These are phyloP conservation scores for Chymomyza amoena DNA, from an alignment of 2,888 invertebrate genomes.

Conservation along the genomic window DNA sequence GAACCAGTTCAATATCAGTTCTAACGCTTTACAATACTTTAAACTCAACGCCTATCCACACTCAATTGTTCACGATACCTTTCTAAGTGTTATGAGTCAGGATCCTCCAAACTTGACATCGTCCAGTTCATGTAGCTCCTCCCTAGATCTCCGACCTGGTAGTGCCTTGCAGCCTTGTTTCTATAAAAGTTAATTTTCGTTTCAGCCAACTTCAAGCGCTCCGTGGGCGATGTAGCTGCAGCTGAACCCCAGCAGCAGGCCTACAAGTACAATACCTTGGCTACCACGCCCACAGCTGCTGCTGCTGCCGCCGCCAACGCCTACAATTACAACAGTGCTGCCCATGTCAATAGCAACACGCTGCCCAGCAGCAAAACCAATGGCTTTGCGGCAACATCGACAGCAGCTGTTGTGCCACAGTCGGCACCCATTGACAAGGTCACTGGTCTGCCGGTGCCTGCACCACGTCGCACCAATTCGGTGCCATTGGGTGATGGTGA, in stretches of 20 bases:
- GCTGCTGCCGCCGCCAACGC: conserved; percentile 31
- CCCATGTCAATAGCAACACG: conserved; percentile 55
- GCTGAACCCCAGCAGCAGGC: conserved; percentile 60
- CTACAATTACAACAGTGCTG: conserved; percentile 50
- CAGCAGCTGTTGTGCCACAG: conserved; percentile 23
- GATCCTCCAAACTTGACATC: too few relatives aligned
- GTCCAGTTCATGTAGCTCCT: too few relatives aligned
- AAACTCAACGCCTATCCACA: too few relatives aligned
- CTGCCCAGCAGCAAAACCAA: conserved; percentile 67
- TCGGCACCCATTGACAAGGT: conserved; percentile 53
- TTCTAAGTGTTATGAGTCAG: too few relatives aligned
- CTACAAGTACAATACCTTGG: conserved; percentile 72
- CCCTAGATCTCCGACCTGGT: too few relatives aligned
- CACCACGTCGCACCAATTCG: conserved; percentile 79
- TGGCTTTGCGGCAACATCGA: conserved; percentile 67
- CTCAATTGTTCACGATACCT: too few relatives aligned
- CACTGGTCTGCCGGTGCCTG: conserved; percentile 78
- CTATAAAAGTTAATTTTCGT: not conserved
- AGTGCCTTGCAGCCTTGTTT: not conserved
- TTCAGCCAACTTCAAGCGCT: conserved; percentile 81
- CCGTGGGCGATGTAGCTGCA: conserved; percentile 79
- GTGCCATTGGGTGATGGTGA: conserved; percentile 78
- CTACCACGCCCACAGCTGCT: conserved; percentile 44
- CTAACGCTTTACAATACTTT: too few relatives aligned
- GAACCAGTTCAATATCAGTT: too few relatives aligned